These are phyloP conservation scores for Pipa parva DNA, from an alignment of 2,113 vertebrate species.

Conservation along the genomic window DNA sequence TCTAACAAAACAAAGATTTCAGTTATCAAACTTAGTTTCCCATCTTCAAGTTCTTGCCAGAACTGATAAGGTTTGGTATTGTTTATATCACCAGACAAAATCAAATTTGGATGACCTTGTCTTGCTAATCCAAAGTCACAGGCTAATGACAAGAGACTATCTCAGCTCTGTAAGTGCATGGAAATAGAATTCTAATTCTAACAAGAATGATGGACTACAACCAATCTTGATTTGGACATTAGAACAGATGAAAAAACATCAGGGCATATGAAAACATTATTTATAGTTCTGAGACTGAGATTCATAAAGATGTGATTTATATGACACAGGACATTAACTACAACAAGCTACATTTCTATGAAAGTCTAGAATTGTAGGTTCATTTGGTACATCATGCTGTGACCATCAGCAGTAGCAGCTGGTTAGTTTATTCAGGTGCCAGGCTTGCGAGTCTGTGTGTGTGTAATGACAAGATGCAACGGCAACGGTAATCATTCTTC, in stretches of 20 bases:
- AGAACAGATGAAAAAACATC: conserved; percentile 34
- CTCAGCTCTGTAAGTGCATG: conserved; percentile 17
- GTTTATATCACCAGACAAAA: conserved; percentile 32
- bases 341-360: not conserved
- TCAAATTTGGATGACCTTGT: conserved; percentile 35
- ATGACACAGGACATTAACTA: not conserved
- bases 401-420: not conserved
- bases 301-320: not conserved
- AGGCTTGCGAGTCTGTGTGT: not conserved
- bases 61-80: conserved; percentile 14
- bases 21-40: conserved; percentile 13
- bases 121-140: conserved; percentile 30
- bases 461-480: not conserved
- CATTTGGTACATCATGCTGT: not conserved
- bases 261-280: conserved; percentile 25
- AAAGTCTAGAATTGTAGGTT: not conserved
- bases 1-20: conserved; percentile 40
- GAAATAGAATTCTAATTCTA: conserved; percentile 33
- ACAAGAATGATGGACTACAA: conserved; percentile 27
- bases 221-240: conserved; percentile 27
- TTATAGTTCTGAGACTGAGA: conserved; percentile 10
- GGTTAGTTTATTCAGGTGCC: not conserved
- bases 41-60: conserved; percentile 7
- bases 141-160: conserved; percentile 32
- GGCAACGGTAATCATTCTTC: not conserved